Percentiles rank a stretch among this genome's conserved stretches.
Evolutionary conservation across 2,797 vertebrate species (phyloP).

Genomic region (Bucorvus abyssinicus): DNA sequence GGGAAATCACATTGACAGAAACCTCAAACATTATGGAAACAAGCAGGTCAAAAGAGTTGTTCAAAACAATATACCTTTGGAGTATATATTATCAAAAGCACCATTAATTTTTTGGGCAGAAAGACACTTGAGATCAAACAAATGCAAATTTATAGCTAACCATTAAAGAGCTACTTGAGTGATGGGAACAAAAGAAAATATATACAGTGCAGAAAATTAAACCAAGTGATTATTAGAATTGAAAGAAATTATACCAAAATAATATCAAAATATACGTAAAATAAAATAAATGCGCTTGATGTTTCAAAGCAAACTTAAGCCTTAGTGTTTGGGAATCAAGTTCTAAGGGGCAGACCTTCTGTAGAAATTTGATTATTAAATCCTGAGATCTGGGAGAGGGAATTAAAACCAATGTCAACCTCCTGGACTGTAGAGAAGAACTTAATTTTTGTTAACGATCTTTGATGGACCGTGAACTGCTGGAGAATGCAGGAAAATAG

Average conservation of each 20-base stretch:
- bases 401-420: not conserved
- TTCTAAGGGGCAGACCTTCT: not conserved
- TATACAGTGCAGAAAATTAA: not conserved
- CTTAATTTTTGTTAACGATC: not conserved
- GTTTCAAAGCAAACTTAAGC: not conserved
- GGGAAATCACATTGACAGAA: constrained; percentile 23
- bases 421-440: not conserved
- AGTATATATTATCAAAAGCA: constrained; percentile 53
- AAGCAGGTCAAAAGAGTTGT: constrained; percentile 62
- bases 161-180: not conserved
- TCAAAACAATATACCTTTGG: constrained; percentile 48
- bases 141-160: constrained; percentile 43
- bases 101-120: constrained; percentile 57
- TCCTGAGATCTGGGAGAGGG: not conserved
- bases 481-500: not conserved
- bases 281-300: not conserved
- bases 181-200: constrained; percentile 7
- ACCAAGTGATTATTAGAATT: not conserved
- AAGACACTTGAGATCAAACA: constrained; percentile 37
- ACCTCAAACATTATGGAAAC: constrained; percentile 46
- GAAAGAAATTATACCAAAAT: not conserved
- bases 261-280: not conserved
- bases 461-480: not conserved
- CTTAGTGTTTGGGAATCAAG: not conserved
- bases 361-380: not conserved